Evolutionary conservation across 2,113 vertebrate species (phyloP), one percentile per base, ranked within the genome.

Genomic region (Ciconia stormi): DNA sequence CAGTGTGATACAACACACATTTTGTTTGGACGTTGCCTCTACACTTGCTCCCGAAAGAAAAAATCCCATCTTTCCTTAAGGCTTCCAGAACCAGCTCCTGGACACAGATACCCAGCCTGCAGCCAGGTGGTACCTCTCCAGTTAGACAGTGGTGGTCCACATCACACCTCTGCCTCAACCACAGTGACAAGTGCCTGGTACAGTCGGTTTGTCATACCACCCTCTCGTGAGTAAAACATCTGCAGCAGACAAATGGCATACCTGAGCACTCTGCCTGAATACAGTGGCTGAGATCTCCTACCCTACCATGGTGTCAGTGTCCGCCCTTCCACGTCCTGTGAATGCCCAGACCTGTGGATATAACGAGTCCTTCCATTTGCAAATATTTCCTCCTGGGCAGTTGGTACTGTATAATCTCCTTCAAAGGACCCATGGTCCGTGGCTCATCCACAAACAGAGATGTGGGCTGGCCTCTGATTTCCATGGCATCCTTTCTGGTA

Each of bases 1-100:
- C 34, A 27, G 13, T 49, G 22, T 4, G 11, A 26, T 21, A 40
- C 0, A 5, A 58, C 32, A 79, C 4, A 13, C 0, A 8, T 46
- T 58, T 69, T 16, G 32, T 47, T 71, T 63, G 34, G 55, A 79
- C 2, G 7, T 44, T 83, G 47, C 30, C 44, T 59, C 67, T 59
- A 17, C 13, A 4, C 12, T 79, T 62, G 22, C 8, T 83, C 30
- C 50, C 62, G 49, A 65, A 79, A 74, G 6, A 46, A 65, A 63
- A 66, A 36, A 23, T 21, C 22, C 14, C 10, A 8, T 36, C 32
- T 69, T 73, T 58, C 59, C 38, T 52, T 34, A 61, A 46, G 55
- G 62, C 27, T 82, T 82, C 29, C 25, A 71, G 82, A 90, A 65
- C 16, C 13, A 71, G 56, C 38, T 87, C 38, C 77, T 44, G 58